Evolutionary conservation across 2,888 invertebrate species (phyloP).

Genomic region (Phymatocera aterrima): DNA sequence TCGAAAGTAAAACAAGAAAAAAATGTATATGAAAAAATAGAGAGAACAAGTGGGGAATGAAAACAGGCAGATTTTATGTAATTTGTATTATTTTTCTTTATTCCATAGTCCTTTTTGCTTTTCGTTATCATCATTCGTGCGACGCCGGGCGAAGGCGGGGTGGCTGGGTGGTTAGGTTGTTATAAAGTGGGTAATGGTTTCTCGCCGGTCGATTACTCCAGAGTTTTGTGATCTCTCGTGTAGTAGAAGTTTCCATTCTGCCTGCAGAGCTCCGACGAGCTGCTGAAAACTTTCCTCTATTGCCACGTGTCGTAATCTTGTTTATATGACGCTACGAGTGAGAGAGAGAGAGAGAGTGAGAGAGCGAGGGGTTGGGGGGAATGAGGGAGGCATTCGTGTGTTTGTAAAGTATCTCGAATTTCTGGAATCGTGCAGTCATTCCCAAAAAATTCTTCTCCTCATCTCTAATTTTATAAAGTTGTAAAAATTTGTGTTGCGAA

Average conservation of each 20-base stretch:
- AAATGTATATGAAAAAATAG: neutral
- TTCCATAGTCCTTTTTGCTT: too few species aligned
- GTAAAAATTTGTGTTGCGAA: slow-evolving; percentile 29
- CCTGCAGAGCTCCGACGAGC: neutral
- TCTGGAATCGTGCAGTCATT: neutral
- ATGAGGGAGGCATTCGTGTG: too few species aligned
- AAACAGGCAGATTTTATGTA: neutral
- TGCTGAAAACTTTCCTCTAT: slow-evolving; percentile 4
- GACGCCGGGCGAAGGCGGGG: too few species aligned
- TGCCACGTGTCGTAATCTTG: slow-evolving; percentile 13
- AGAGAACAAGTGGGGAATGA: neutral
- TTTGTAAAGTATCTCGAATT: slow-evolving; percentile 14
- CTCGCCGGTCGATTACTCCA: neutral
- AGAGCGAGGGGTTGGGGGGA: too few species aligned
- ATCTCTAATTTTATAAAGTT: neutral
- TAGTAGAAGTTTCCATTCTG: neutral
- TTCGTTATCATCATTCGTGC: too few species aligned
- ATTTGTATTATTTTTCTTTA: neutral
- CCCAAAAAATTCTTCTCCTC: neutral
- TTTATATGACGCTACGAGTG: neutral
- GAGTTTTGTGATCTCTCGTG: neutral
- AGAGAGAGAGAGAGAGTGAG: too few species aligned
- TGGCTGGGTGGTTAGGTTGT: too few species aligned
- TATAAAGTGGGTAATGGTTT: slow-evolving; percentile 16
- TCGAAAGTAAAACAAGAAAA: neutral